Evolutionary conservation across 2,888 invertebrate genomes (phyloP).

Genomic region (Brassicogethes aeneus): DNA sequence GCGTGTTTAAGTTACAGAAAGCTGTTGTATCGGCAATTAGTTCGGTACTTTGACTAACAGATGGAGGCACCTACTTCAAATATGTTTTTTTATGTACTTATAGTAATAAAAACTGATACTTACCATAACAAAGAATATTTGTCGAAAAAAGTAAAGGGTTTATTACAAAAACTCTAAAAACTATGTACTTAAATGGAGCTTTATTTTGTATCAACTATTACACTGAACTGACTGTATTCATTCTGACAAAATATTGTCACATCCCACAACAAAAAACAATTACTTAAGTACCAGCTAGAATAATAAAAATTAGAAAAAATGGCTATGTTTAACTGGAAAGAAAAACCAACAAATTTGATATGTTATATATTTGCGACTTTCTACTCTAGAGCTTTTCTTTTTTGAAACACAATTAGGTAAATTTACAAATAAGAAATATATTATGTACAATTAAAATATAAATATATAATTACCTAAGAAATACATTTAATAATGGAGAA

Average conservation of each 20-base stretch:
- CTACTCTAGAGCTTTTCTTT: constrained; percentile 31
- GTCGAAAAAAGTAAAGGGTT: not conserved
- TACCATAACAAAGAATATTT: not conserved
- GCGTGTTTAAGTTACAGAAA: too few relatives aligned
- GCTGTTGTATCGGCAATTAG: too few relatives aligned
- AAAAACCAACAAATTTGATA: constrained; percentile 20
- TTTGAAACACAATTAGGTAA: constrained; percentile 25
- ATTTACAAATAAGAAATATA: constrained; percentile 21
- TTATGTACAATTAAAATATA: constrained; percentile 26
- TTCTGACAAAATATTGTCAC: not conserved
- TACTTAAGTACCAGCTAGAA: constrained; percentile 11
- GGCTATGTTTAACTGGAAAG: not conserved
- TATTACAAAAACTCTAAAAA: not conserved
- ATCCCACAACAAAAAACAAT: constrained; percentile 4
- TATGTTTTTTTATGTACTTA: too few relatives aligned
- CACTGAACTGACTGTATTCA: not conserved
- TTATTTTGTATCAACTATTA: not conserved
- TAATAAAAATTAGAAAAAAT: constrained; percentile 9
- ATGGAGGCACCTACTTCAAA: too few relatives aligned
- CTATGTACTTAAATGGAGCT: not conserved
- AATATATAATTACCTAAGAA: constrained; percentile 16
- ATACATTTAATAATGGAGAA: constrained; percentile 16
- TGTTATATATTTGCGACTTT: constrained; percentile 29
- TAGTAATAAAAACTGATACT: too few relatives aligned
- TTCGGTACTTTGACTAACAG: too few relatives aligned